Base-by-base conservation (phyloP, 2,888 invertebrate genomes). In the Chesias legatella region DNA sequence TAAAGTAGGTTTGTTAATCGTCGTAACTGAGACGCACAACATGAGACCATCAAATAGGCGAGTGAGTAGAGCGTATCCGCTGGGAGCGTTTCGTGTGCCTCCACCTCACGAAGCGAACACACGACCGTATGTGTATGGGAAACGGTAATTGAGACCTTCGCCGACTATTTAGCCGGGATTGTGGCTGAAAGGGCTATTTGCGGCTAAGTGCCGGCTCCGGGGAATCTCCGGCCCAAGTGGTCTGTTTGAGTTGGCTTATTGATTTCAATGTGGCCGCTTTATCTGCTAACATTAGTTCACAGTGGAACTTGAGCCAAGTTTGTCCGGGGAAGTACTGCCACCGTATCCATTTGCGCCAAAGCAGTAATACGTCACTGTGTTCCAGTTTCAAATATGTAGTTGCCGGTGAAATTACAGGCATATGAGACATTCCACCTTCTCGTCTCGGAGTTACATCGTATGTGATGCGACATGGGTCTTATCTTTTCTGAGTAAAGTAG, bases 81-180 rank as follows among this genome's bases (percentile, higher is more conserved):
- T 75, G 52, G 48, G 43, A 80, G 83, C 81, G 51, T 53, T 76
- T 81, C 83, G 83, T 83, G 82, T 61, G 47, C 20, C 53, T 48
- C 46, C 43, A 48, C 38, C 38, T 60, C 77, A 73, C 76, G 77
- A 73, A 50, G 60, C 53, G 37, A 43, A 38, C 54, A 62, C 63
- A 63, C 72, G 61, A 62, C 59, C 58, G 66, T 53, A 56, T 60
- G 64, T 60, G 67, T 79, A 80, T 81, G 82, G 81, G 81, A 82
- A 80, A 73, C 72, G 66, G 68, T 74, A 72, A 75, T 77, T 68
- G 73, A 57, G 57, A 58, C 55, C 37, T 51, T 23, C 23, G 44
- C 35, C 29, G 43, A 45, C 47, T 54, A 48, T 53, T 53, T 53
- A 51, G 51, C 28, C 32, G 35, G 42, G 44, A 33, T 46, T 46